Percentiles rank a stretch among this genome's conserved stretches.
Conservation (phyloP, 2,888 invertebrate genomes). For the Drosophila maculinotata region DNA sequence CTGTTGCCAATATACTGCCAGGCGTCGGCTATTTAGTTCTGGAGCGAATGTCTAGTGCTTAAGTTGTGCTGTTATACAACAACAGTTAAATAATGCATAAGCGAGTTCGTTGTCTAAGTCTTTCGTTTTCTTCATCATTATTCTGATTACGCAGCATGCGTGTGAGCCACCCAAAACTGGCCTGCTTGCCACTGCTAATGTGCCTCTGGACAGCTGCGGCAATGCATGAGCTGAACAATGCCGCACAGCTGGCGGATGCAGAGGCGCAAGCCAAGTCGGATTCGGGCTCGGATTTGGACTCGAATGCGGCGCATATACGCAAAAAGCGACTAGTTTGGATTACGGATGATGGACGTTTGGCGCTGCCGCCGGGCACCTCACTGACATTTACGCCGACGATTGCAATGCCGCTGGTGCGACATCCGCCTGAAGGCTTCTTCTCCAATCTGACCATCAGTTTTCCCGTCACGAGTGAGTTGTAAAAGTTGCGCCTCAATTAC, state of each 20-base stretch:
- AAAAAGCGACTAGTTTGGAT: constrained; percentile 94
- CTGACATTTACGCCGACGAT: constrained; percentile 92
- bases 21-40: constrained; percentile 8
- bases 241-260: constrained; percentile 61
- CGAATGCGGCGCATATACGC: constrained; percentile 87
- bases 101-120: constrained; percentile 59
- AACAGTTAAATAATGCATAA: constrained; percentile 61
- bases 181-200: constrained; percentile 38
- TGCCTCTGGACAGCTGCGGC: constrained; percentile 38
- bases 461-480: constrained; percentile 92
- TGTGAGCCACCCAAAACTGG: constrained; percentile 5
- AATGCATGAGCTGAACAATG: constrained; percentile 28
- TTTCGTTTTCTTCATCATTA: constrained; percentile 58
- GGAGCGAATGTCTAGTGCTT: constrained; percentile 13
- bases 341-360: constrained; percentile 93
- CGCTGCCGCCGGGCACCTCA: constrained; percentile 93
- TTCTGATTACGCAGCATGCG: constrained; percentile 46
- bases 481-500: no score
- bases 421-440: constrained; percentile 94
- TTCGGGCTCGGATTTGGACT: constrained; percentile 11
- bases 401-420: constrained; percentile 92
- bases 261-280: constrained; percentile 49
- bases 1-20: constrained; percentile 36
- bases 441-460: constrained; percentile 93
- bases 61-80: constrained; percentile 62